Percentiles rank a stretch among this genome's conserved stretches.
phyloP scores from a whole-genome alignment of 1,140 invertebrate species.

The Pogonomyrmex californicus region DNA sequence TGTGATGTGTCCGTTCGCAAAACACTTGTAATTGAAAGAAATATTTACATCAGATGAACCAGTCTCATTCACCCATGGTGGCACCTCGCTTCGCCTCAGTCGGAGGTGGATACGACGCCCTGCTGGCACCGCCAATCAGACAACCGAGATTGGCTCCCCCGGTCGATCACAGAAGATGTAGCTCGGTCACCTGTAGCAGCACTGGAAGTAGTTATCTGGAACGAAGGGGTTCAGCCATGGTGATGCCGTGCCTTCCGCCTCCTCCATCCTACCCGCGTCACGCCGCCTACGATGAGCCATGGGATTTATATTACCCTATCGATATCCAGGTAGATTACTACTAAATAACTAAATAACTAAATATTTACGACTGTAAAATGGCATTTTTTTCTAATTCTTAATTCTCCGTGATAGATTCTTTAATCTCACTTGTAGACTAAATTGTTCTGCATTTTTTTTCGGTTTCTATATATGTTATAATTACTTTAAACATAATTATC shows the following conservation, averaged over 20 bases:
- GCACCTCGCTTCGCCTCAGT: slow-evolving; percentile 90
- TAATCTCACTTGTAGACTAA: background rate
- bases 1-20: background rate
- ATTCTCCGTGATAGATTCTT: background rate
- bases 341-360: no score
- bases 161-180: slow-evolving; percentile 89
- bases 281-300: slow-evolving; percentile 86
- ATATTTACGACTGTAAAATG: background rate
- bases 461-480: background rate
- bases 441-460: background rate
- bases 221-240: slow-evolving; percentile 91
- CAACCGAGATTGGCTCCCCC: slow-evolving; percentile 85
- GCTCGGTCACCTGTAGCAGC: slow-evolving; percentile 93
- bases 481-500: background rate
- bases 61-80: slow-evolving; percentile 84
- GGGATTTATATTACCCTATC: slow-evolving; percentile 90
- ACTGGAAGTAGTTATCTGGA: slow-evolving; percentile 94
- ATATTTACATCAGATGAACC: slow-evolving; percentile 80
- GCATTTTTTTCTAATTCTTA: background rate
- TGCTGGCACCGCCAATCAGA: slow-evolving; percentile 89
- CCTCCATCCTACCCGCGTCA: slow-evolving; percentile 85
- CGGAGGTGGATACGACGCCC: slow-evolving; percentile 90
- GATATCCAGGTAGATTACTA: slow-evolving; percentile 88
- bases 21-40: slow-evolving; percentile 31
- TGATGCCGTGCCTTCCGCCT: slow-evolving; percentile 89